phyloP scores from a whole-genome alignment of 92 coral and sea anemone species.

The Epizoanthus rinbou region DNA sequence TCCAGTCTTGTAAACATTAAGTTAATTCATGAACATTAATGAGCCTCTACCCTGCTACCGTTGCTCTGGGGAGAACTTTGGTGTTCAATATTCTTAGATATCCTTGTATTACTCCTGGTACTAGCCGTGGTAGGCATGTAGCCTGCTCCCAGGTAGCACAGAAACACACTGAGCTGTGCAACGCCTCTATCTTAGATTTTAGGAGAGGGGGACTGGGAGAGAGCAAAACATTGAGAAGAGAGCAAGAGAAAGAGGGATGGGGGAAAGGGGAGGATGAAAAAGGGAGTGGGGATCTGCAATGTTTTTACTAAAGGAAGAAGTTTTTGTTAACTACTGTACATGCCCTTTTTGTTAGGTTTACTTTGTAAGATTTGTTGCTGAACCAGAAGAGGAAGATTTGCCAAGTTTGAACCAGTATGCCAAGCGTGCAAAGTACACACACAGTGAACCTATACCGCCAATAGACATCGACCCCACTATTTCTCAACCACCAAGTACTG shows the following conservation, averaged over 20 bases:
- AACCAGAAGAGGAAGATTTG: conserved; percentile 62
- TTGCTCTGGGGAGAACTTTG: too few relatives aligned
- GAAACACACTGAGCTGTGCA: too few relatives aligned
- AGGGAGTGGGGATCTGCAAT: not conserved
- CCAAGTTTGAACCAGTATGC: conserved; percentile 47
- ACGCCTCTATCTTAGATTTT: too few relatives aligned
- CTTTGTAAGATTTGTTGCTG: conserved; percentile 61
- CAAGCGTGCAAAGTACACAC: conserved; percentile 66
- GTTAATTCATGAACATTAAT: too few relatives aligned
- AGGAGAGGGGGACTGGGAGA: too few relatives aligned
- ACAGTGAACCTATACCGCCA: conserved; percentile 55
- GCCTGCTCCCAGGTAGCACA: too few relatives aligned
- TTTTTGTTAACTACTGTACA: not conserved
- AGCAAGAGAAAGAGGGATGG: not conserved
- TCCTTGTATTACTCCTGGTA: too few relatives aligned
- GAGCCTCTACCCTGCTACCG: too few relatives aligned
- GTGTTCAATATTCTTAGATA: too few relatives aligned
- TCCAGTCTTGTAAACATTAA: too few relatives aligned
- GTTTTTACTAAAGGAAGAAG: not conserved
- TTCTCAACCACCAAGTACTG: conserved; percentile 32
- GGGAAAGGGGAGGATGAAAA: not conserved
- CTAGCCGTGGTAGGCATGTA: too few relatives aligned
- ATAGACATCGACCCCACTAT: conserved; percentile 34
- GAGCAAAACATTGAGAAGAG: too few relatives aligned
- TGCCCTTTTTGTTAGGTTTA: conserved; percentile 58